phyloP scores from a whole-genome alignment of 2,113 vertebrate genomes.

The Sula dactylatra region DNA sequence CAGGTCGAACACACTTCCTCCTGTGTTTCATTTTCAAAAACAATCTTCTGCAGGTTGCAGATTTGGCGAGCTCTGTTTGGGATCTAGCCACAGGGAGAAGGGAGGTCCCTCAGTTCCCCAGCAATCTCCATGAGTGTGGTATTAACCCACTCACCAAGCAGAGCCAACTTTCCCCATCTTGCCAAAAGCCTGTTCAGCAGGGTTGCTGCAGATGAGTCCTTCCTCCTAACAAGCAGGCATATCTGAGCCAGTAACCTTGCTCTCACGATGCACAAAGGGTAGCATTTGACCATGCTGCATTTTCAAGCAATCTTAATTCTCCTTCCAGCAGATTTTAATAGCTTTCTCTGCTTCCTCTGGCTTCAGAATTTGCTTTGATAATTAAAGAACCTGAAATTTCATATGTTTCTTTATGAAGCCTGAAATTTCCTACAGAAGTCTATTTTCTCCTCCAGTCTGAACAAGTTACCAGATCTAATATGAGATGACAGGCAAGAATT shows the following conservation, averaged over 20 bases:
- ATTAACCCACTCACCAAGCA: not conserved
- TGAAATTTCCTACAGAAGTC: not conserved
- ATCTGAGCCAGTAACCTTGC: not conserved
- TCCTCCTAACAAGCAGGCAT: not conserved
- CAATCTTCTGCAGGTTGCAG: not conserved
- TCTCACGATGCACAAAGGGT: not conserved
- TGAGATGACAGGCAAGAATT: not conserved
- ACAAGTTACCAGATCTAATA: not conserved
- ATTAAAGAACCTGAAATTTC: not conserved
- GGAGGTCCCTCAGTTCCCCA: not conserved
- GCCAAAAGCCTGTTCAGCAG: not conserved
- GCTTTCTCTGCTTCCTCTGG: not conserved
- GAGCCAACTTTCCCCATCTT: not conserved
- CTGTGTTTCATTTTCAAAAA: not conserved
- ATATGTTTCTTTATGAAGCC: not conserved
- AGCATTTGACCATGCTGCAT: not conserved
- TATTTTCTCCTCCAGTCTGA: not conserved
- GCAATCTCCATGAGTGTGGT: rapidly evolving
- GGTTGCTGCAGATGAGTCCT: not conserved
- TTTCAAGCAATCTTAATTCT: not conserved
- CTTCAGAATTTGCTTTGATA: not conserved
- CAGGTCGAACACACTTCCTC: not conserved
- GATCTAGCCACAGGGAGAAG: not conserved
- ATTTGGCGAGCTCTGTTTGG: not conserved
- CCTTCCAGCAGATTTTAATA: not conserved